phyloP scores from a whole-genome alignment of 2,888 invertebrate species.

The Glyphotaelius pellucidus region DNA sequence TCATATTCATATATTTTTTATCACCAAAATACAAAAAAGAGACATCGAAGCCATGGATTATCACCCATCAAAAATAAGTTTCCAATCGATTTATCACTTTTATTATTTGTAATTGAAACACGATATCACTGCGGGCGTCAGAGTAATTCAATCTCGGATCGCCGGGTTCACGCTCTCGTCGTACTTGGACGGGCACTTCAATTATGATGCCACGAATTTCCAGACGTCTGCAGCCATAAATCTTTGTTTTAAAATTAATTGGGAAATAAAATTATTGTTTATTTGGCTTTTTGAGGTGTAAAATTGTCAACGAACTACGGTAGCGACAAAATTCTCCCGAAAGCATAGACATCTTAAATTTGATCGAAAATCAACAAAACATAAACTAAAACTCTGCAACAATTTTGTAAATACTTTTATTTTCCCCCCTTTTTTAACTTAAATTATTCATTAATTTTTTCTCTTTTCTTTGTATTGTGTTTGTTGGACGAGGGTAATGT shows the following conservation, averaged over 20 bases:
- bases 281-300: neutral
- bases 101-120: slow-evolving; percentile 17
- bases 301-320: neutral
- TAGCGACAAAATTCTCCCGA: neutral
- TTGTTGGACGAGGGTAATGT: too few species aligned
- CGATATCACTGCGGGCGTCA: slow-evolving; percentile 24
- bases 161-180: neutral
- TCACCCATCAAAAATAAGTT: neutral
- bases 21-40: neutral
- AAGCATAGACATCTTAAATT: neutral
- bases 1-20: neutral
- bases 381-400: too few species aligned
- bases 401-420: too few species aligned
- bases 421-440: too few species aligned
- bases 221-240: neutral
- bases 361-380: too few species aligned
- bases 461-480: too few species aligned
- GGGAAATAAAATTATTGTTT: neutral
- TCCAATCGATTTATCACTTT: slow-evolving; percentile 17
- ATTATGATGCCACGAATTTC: neutral
- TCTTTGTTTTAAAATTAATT: neutral
- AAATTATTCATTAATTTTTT: too few species aligned
- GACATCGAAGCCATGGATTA: neutral
- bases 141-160: slow-evolving; percentile 10
- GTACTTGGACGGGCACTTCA: neutral